Conservation (phyloP, 2,888 invertebrate species). For the Allolobophora icterica region DNA sequence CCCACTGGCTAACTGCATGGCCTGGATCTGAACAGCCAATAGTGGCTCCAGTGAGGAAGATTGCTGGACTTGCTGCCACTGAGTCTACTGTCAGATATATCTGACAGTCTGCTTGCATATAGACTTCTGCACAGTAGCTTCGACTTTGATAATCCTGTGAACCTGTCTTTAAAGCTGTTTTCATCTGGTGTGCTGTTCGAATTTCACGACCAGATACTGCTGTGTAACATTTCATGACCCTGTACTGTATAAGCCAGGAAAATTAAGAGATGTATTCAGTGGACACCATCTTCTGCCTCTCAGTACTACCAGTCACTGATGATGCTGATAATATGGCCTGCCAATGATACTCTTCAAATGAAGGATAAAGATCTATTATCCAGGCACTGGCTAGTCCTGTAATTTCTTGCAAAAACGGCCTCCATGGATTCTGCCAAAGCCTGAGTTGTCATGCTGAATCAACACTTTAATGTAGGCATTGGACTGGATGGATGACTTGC, state of each 20-base stretch:
- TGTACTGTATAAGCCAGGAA: neutral
- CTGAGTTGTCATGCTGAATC: neutral
- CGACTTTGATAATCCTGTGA: neutral
- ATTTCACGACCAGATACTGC: neutral
- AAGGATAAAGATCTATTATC: no score
- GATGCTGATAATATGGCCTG: neutral
- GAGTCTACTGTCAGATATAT: neutral
- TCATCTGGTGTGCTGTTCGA: neutral
- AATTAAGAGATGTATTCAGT: no score
- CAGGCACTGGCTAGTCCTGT: no score
- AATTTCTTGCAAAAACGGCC: no score
- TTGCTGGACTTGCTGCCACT: neutral
- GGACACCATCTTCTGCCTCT: neutral
- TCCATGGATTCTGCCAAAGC: neutral
- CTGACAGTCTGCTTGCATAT: neutral
- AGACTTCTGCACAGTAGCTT: neutral
- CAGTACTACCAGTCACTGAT: neutral
- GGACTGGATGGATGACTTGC: no score
- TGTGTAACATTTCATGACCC: neutral
- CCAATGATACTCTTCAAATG: no score
- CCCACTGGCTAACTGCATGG: neutral
- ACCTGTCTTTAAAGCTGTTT: neutral
- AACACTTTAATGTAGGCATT: no score
- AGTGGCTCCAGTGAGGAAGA: neutral
- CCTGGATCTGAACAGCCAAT: neutral